Conservation (phyloP, 1,140 invertebrate species). For the Hirudo medicinalis region DNA sequence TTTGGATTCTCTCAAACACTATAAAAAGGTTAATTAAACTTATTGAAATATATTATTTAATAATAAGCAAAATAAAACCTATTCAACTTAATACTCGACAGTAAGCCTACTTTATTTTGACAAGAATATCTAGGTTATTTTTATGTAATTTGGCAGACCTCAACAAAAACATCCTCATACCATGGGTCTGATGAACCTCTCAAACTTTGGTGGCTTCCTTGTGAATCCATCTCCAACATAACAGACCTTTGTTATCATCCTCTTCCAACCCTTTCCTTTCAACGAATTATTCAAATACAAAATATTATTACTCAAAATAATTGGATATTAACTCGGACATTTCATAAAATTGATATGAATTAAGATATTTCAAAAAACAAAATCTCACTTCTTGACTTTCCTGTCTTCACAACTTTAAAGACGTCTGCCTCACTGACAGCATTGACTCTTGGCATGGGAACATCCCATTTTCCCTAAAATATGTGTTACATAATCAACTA, state of each 20-base stretch:
- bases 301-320: too few species aligned
- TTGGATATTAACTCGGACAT: too few species aligned
- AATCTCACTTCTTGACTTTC: conserved; percentile 66
- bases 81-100: too few species aligned
- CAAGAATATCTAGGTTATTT: too few species aligned
- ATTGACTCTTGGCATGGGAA: conserved; percentile 93
- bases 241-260: conserved; percentile 90
- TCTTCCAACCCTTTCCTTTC: conserved; percentile 81
- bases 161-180: conserved; percentile 40
- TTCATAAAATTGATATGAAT: not conserved
- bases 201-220: conserved; percentile 96
- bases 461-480: conserved; percentile 89
- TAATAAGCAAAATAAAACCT: too few species aligned
- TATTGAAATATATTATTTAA: too few species aligned
- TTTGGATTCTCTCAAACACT: conserved; percentile 49
- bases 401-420: conserved; percentile 83
- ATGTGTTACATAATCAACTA: not conserved
- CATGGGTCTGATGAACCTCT: conserved; percentile 97
- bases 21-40: conserved; percentile 19
- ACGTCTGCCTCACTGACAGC: conserved; percentile 96
- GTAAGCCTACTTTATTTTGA: too few species aligned
- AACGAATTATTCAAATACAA: too few species aligned
- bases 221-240: conserved; percentile 97
- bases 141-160: too few species aligned
- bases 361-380: conserved; percentile 8